These are phyloP conservation scores for Drosophila kurseongensis DNA, from an alignment of 1,140 invertebrate species.

Conservation along the genomic window DNA sequence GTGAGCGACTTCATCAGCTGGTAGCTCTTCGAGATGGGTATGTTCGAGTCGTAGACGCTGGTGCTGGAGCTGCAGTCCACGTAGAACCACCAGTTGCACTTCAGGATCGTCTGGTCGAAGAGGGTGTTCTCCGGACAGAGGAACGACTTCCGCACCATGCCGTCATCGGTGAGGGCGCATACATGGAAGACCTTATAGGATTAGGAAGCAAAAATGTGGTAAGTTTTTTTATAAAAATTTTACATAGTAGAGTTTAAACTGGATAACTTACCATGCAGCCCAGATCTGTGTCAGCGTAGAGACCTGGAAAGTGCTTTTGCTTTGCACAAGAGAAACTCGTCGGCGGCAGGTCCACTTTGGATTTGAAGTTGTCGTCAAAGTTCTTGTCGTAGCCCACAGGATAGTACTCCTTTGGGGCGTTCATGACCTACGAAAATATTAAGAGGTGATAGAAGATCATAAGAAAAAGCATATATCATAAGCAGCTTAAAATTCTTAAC, in stretches of 20 bases:
- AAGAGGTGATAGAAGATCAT: background rate
- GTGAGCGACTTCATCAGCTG: conserved; percentile 95
- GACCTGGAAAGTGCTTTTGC: conserved; percentile 94
- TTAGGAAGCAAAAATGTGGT: too few relatives aligned
- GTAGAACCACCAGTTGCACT: conserved; percentile 97
- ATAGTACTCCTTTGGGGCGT: conserved; percentile 94
- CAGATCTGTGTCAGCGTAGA: conserved; percentile 95
- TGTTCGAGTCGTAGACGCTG: conserved; percentile 93
- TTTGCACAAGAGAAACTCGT: conserved; percentile 95
- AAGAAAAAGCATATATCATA: background rate
- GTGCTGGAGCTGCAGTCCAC: conserved; percentile 93
- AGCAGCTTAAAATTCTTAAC: too few relatives aligned
- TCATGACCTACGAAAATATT: conserved; percentile 89
- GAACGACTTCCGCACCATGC: conserved; percentile 94
- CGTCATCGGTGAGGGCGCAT: conserved; percentile 94
- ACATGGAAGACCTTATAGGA: conserved; percentile 92
- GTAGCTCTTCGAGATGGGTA: conserved; percentile 95
- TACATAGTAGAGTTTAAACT: too few relatives aligned
- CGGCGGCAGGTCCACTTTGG: conserved; percentile 92
- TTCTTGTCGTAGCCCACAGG: conserved; percentile 94
- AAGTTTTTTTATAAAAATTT: too few relatives aligned
- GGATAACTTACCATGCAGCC: conserved; percentile 91
- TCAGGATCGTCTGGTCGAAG: conserved; percentile 94
- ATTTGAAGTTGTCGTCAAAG: conserved; percentile 94
- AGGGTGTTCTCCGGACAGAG: conserved; percentile 94